Conservation (phyloP, 2,888 invertebrate species). For the Drosophila tanythrix region DNA sequence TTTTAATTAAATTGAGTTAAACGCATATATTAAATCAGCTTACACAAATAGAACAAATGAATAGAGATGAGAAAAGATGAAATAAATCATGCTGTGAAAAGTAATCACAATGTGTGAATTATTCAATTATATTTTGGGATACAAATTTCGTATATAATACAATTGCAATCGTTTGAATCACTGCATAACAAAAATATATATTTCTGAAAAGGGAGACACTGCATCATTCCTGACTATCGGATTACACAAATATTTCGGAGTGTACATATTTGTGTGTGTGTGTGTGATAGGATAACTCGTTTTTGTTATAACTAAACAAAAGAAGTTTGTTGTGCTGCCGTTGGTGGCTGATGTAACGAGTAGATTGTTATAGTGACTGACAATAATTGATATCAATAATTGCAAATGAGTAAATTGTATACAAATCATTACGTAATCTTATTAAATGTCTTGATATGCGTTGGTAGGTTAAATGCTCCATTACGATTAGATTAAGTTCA, state of each 20-base stretch:
- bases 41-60: neutral
- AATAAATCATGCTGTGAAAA: neutral
- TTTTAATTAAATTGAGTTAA: conserved; percentile 51
- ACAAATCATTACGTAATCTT: conserved; percentile 19
- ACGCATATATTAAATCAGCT: conserved; percentile 39
- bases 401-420: conserved; percentile 10
- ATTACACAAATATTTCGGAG: neutral
- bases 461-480: conserved; percentile 15
- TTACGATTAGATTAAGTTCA: conserved; percentile 34
- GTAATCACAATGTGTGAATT: neutral
- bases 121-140: neutral
- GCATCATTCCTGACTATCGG: neutral
- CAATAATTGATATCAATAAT: conserved; percentile 55
- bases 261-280: neutral
- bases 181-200: neutral
- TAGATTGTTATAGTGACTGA: conserved; percentile 34
- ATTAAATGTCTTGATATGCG: conserved; percentile 19
- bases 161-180: neutral
- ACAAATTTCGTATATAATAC: neutral
- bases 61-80: conserved; percentile 8
- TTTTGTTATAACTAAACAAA: conserved; percentile 54
- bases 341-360: conserved; percentile 17
- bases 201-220: neutral
- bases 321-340: conserved; percentile 7
- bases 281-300: neutral